Conservation (phyloP, 2,113 vertebrate genomes). For the Hypanus sabinus region DNA sequence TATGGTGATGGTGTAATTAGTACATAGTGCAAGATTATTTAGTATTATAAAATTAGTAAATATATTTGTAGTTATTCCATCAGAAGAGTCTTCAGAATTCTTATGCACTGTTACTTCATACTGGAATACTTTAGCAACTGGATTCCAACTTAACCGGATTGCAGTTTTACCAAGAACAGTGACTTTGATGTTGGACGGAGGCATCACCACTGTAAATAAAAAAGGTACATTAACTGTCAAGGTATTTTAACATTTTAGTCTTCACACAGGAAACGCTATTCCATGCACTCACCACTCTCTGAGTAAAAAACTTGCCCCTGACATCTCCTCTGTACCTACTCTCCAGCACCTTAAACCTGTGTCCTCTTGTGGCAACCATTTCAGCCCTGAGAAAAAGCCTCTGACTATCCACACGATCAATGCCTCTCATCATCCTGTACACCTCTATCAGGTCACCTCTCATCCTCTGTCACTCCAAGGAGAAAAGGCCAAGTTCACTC, state of each 20-base stretch:
- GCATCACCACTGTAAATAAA: conserved; percentile 51
- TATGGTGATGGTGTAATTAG: conserved; percentile 56
- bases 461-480: no score
- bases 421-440: no score
- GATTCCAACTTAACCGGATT: conserved; percentile 50
- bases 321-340: no score
- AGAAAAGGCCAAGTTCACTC: no score
- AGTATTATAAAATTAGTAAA: conserved; percentile 44
- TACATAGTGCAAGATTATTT: conserved; percentile 51
- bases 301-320: no score
- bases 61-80: conserved; percentile 40
- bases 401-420: no score
- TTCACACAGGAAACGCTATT: not conserved
- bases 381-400: no score
- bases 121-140: conserved; percentile 50
- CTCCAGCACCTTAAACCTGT: no score
- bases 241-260: not conserved
- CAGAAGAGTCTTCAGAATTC: conserved; percentile 16
- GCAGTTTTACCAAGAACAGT: conserved; percentile 29
- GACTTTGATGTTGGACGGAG: conserved; percentile 47
- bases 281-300: no score
- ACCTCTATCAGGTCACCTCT: no score
- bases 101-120: conserved; percentile 50
- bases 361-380: no score
- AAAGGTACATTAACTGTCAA: conserved; percentile 34